phyloP scores from a whole-genome alignment of 2,888 invertebrate species.

The Drosophila anomalata region DNA sequence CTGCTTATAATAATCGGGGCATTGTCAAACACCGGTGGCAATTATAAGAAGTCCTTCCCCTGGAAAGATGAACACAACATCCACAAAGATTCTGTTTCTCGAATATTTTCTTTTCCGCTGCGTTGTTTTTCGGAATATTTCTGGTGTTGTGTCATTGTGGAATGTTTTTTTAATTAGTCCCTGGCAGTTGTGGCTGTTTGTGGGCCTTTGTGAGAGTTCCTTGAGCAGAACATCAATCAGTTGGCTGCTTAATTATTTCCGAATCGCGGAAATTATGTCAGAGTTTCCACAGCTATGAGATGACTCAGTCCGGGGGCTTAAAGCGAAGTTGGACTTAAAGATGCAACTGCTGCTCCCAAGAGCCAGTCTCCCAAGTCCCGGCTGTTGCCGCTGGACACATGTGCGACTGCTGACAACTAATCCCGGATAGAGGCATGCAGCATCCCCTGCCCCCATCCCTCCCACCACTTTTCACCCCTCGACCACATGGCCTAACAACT shows the following conservation, averaged over 20 bases:
- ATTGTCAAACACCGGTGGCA: constrained; percentile 55
- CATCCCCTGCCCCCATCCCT: background rate
- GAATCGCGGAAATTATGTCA: constrained; percentile 23
- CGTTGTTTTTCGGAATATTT: constrained; percentile 37
- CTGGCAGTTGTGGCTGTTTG: constrained; percentile 37
- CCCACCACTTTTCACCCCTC: constrained; percentile 3
- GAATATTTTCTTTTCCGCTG: constrained; percentile 14
- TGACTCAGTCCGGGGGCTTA: constrained; percentile 16
- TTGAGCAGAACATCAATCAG: constrained; percentile 62
- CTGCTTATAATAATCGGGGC: constrained; percentile 71
- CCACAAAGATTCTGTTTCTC: constrained; percentile 8
- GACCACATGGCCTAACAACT: constrained; percentile 52
- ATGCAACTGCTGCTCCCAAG: constrained; percentile 19
- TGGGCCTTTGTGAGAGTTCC: constrained; percentile 42
- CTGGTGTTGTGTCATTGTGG: constrained; percentile 66
- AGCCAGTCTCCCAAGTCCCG: background rate
- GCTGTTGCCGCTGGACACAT: constrained; percentile 33
- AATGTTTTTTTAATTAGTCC: constrained; percentile 76
- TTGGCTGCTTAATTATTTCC: constrained; percentile 5
- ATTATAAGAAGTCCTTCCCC: constrained; percentile 30
- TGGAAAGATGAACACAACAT: constrained; percentile 27
- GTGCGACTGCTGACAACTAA: constrained; percentile 61
- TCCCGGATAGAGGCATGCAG: constrained; percentile 59
- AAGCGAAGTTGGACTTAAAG: constrained; percentile 30
- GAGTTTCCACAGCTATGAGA: background rate